Percentiles rank a stretch among this genome's conserved stretches.
These are phyloP conservation scores for Tyto alba DNA, from an alignment of 2,113 vertebrate genomes.

Conservation along the genomic window DNA sequence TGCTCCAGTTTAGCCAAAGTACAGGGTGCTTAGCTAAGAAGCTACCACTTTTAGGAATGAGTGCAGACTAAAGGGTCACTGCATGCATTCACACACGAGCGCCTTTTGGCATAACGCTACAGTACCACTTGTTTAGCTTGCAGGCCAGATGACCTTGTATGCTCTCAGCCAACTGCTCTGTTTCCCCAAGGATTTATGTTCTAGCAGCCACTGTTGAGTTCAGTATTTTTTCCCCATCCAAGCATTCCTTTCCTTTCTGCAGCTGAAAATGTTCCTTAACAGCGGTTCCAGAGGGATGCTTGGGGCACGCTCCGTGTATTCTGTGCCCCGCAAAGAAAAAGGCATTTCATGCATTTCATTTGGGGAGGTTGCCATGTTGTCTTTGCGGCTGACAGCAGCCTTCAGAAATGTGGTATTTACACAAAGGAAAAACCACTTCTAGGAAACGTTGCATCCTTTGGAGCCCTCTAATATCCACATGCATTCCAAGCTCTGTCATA, in stretches of 20 bases:
- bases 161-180: background rate
- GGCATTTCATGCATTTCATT: background rate
- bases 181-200: background rate
- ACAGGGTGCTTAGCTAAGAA: background rate
- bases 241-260: background rate
- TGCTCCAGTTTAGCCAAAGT: background rate
- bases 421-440: background rate
- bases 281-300: background rate
- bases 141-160: background rate
- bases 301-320: fast-evolving
- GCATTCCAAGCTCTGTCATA: background rate
- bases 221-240: background rate
- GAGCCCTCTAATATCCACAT: background rate
- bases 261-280: background rate
- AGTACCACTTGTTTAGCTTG: background rate
- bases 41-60: background rate
- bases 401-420: background rate
- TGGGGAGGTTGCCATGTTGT: background rate
- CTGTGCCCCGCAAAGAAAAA: background rate
- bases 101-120: background rate
- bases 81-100: background rate
- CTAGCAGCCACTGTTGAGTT: background rate
- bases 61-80: background rate
- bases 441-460: background rate
- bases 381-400: background rate